Evolutionary conservation across 1,140 invertebrate species (phyloP).

Genomic region (Glomeris maerens): DNA sequence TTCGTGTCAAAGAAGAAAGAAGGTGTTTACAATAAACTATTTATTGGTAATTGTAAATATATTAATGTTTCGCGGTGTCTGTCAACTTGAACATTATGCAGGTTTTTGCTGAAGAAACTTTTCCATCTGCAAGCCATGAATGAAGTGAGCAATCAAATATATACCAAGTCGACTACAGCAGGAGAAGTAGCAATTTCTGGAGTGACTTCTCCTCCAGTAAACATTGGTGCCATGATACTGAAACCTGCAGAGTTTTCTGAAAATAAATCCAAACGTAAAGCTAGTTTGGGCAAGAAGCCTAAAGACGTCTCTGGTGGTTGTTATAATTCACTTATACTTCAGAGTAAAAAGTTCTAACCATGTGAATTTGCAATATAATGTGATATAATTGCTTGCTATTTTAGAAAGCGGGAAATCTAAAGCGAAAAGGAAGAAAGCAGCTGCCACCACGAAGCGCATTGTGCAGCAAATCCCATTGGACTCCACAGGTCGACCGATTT

Average conservation of each 20-base stretch:
- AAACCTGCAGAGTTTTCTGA: neutral
- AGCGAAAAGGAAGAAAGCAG: constrained; percentile 21
- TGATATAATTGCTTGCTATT: constrained; percentile 12
- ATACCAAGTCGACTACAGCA: neutral
- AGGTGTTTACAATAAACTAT: constrained; percentile 53
- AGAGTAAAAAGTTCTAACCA: no score
- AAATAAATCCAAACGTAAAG: constrained; percentile 7
- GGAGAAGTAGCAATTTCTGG: neutral
- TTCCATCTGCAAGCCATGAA: constrained; percentile 2
- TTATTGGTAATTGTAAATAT: neutral
- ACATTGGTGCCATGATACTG: neutral
- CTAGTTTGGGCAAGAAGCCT: constrained; percentile 3
- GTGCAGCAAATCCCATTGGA: constrained; percentile 52
- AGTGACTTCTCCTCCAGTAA: neutral
- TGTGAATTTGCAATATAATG: constrained; percentile 32
- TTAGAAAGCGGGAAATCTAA: constrained; percentile 22
- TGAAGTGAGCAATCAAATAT: neutral
- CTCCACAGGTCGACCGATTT: constrained; percentile 49
- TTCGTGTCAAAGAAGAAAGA: constrained; percentile 56
- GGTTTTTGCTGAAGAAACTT: constrained; percentile 10
- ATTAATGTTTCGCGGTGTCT: no score
- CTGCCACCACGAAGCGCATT: constrained; percentile 32
- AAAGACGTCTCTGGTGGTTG: constrained; percentile 7
- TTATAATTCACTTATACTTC: constrained; percentile 37
- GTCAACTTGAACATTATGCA: neutral